phyloP scores from a whole-genome alignment of 2,113 vertebrate genomes.

The Nothobranchius furzeri region DNA sequence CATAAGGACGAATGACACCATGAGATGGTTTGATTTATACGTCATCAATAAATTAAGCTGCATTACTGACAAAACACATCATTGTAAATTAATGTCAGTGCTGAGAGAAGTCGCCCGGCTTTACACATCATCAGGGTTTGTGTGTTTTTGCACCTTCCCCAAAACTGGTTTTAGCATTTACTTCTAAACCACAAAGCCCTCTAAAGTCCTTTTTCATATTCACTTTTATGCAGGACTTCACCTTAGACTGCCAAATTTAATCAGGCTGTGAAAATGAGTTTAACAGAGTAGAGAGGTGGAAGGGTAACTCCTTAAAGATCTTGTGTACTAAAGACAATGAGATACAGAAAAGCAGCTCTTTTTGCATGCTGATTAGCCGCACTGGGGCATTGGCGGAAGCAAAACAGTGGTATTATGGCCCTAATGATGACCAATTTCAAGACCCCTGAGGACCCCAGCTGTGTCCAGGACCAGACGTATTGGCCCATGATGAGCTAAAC shows the following conservation, averaged over 20 bases:
- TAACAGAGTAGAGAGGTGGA: conserved; percentile 3
- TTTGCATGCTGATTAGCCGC: conserved; percentile 44
- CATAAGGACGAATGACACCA: too few relatives aligned
- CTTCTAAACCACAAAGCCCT: not conserved
- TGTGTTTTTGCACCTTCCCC: too few relatives aligned
- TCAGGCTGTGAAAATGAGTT: conserved; percentile 7
- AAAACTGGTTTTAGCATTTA: not conserved
- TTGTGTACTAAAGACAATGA: conserved; percentile 14
- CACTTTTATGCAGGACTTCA: not conserved
- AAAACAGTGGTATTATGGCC: conserved; percentile 68
- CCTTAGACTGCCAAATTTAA: not conserved
- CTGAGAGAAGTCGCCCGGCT: too few relatives aligned
- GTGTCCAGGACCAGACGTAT: conserved; percentile 71
- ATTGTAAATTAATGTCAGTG: too few relatives aligned
- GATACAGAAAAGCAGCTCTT: conserved; percentile 30
- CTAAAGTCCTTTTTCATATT: not conserved
- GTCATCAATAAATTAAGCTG: too few relatives aligned
- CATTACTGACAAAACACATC: too few relatives aligned
- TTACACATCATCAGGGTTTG: too few relatives aligned
- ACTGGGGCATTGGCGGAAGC: conserved; percentile 63
- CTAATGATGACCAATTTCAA: conserved; percentile 79
- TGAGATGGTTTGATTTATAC: too few relatives aligned
- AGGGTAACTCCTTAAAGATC: conserved; percentile 29
- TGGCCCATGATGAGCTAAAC: conserved; percentile 78
- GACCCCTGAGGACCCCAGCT: conserved; percentile 77